Conservation (phyloP, 1,140 invertebrate species). For the Drosophila paulistorum region DNA sequence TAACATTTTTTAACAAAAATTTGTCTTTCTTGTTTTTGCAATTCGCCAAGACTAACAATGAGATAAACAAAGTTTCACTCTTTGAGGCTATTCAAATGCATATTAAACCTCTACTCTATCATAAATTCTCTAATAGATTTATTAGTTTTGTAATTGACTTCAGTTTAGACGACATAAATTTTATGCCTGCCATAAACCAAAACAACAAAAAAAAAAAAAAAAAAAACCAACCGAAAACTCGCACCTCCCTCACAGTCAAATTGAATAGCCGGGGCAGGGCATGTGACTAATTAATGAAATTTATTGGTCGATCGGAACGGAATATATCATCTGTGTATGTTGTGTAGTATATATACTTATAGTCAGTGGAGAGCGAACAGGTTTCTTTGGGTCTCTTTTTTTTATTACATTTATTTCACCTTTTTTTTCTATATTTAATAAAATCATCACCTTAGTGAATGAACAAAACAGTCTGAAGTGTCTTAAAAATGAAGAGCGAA, state of each 20-base stretch:
- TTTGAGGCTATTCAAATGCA: conserved; percentile 13
- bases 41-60: background rate
- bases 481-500: conserved; percentile 4
- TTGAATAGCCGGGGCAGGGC: conserved; percentile 2
- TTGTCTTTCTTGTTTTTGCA: no score
- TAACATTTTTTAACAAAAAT: no score
- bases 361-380: background rate
- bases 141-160: conserved; percentile 47
- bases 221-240: conserved; percentile 22
- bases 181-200: conserved; percentile 35
- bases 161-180: conserved; percentile 54
- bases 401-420: conserved; percentile 31
- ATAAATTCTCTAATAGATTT: conserved; percentile 52
- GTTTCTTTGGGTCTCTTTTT: conserved; percentile 19
- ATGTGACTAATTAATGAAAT: conserved; percentile 51
- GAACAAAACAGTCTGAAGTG: conserved; percentile 22
- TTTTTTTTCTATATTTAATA: conserved; percentile 51
- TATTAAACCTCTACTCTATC: conserved; percentile 29
- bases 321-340: background rate
- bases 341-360: background rate
- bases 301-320: conserved; percentile 24
- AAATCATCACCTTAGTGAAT: conserved; percentile 63
- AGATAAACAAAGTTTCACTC: background rate
- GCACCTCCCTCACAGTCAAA: conserved; percentile 41
- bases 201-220: conserved; percentile 1